These are phyloP conservation scores for Mesoligia furuncula DNA, from an alignment of 2,888 invertebrate genomes.

Conservation along the genomic window DNA sequence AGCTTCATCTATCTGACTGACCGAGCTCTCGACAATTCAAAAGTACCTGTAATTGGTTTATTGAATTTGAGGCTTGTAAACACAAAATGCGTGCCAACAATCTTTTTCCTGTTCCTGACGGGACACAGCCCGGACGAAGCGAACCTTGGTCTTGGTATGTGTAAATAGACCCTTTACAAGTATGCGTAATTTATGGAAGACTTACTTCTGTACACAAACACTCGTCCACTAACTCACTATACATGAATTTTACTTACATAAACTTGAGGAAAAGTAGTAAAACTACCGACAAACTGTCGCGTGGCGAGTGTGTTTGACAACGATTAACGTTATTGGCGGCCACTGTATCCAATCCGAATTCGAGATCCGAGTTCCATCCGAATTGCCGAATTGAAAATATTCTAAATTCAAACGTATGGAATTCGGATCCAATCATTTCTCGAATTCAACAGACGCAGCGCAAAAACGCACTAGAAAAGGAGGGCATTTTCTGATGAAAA, in stretches of 20 bases:
- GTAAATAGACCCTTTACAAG: not conserved
- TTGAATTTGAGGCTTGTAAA: not conserved
- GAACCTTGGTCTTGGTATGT: too few relatives aligned
- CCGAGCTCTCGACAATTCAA: not conserved
- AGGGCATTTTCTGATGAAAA: not conserved
- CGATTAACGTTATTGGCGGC: not conserved
- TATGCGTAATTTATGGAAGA: constrained; percentile 22
- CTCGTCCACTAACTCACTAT: not conserved
- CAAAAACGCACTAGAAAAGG: not conserved
- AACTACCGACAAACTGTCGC: constrained; percentile 7
- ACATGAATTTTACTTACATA: constrained; percentile 20
- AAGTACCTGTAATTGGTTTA: not conserved
- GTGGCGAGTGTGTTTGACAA: constrained; percentile 41
- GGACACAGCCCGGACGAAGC: not conserved
- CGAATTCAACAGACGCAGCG: not conserved
- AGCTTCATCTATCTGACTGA: not conserved
- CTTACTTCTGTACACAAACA: constrained; percentile 21
- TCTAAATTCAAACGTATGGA: not conserved
- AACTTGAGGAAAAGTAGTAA: constrained; percentile 20
- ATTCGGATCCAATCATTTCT: not conserved
- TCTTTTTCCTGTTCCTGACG: not conserved
- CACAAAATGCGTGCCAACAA: not conserved
- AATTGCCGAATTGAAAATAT: not conserved
- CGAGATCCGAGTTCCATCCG: not conserved
- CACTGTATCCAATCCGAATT: not conserved